Base-by-base conservation (phyloP, 30 jellyfish, hydroid and myxozoan genomes). In the Clytia hemisphaerica region DNA sequence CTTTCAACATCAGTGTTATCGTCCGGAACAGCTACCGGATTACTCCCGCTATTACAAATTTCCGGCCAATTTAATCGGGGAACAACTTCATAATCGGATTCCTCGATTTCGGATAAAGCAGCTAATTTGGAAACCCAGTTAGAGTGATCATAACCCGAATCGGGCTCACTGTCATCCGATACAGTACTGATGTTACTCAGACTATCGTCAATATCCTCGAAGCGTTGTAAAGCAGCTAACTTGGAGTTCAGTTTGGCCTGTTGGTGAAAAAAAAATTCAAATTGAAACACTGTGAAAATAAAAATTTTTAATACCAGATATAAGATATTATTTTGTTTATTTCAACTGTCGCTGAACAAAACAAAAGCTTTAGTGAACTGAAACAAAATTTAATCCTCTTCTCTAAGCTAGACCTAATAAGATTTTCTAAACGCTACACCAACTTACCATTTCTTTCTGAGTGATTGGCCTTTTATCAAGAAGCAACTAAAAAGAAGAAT, bases 191-290 rank as follows among this genome's bases (percentile, higher is more conserved):
- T 85, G 61, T 91, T 78, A 77, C 90, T 79, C 63, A 69, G 14
- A 32, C 75, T 79, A 75, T 85, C 96, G 53, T 79, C 93, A 47
- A 85, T 70, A 64, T 85, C 93, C 4, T 67, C 85, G 19, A 78
- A 71, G 19, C 74, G 71, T 4, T 85, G 92, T 10, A 69, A 50
- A 10, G 89, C 60, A 21, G 50, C 59, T 33, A 77, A 72, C 75
- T 64, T 85, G 15, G 93, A 91, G n/a, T 85, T 93, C 26, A 85
- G 82, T 58, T 85, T 85, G 40, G 96, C 94, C 96, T 84, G 28
- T 21, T n/a, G n/a, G n/a, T n/a, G n/a, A n/a, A 45, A 16, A 18
- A 59, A 29, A 59, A 49, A 26, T 7, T 12, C n/a, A 19, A 19
- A 5, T 7, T 7, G 12, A 9, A 59, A 29, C 25, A 27, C 12